Base-by-base conservation (phyloP, 2,888 invertebrate genomes). In the Drepana falcataria region DNA sequence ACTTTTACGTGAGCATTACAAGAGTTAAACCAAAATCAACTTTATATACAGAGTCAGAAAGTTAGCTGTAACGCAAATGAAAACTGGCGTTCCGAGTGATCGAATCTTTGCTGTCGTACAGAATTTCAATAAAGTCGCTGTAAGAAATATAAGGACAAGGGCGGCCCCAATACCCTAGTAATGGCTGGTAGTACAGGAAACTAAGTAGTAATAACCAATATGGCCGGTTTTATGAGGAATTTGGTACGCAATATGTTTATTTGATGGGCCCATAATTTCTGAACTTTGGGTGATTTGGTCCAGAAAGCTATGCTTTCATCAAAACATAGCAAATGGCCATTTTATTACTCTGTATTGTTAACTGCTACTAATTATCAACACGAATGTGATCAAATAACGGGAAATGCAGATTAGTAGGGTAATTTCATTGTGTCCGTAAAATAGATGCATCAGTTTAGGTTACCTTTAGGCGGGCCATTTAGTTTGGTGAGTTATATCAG, bases 101-200 rank as follows among this genome's bases (percentile, higher is more conserved):
- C 75, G 75, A 77, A 81, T 81, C 70, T 79, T 77, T 71, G 73
- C 71, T 72, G 66, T 71, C 73, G 71, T 73, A 64, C 72, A 83
- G 87, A 89, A 87, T 89, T 87, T 89, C 87, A 89, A 89, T 89
- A 86, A 83, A 83, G 84, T 75, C 73, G 64, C 70, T 63, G 65
- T 66, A 80, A 84, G 80, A 88, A 80, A 85, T 85, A 84, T 86
- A 67, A 77, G 59, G 67, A 69, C 65, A 65, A 66, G 73, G 73
- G 73, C 64, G 66, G 67, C 62, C 73, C 68, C 57, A 59, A 61
- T 65, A 66, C 65, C 70, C 68, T 58, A 63, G 69, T 80, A 82
- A 85, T 81, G 76, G 75, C 60, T 64, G 58, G 54, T 61, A 63
- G 59, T 69, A 71, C 72, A 72, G 66, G 73, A 75, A 79, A 81